phyloP scores from a whole-genome alignment of 2,888 invertebrate genomes.

The Chirona hameri region DNA sequence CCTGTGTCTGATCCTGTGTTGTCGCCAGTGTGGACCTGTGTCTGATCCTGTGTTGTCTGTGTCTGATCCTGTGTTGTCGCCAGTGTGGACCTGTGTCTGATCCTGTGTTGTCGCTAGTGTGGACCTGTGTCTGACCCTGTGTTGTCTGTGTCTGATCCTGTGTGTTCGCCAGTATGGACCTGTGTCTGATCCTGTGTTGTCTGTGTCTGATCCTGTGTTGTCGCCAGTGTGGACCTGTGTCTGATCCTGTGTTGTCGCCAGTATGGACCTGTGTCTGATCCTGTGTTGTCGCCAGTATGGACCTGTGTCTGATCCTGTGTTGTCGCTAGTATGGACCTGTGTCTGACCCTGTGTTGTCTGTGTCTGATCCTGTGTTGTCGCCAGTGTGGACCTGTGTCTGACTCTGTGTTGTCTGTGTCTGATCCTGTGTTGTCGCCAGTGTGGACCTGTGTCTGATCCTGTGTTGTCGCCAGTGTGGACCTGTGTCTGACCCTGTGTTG shows the following conservation, averaged over 20 bases:
- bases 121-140: constrained; percentile 53
- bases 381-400: no score
- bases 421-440: constrained; percentile 45
- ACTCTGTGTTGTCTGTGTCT: no score
- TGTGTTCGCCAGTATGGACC: background rate
- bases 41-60: no score
- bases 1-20: constrained; percentile 27
- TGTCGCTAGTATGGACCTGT: constrained; percentile 62
- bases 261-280: no score
- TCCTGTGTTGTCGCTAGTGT: constrained; percentile 52
- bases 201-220: constrained; percentile 28
- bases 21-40: constrained; percentile 61
- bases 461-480: no score
- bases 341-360: no score
- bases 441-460: constrained; percentile 72
- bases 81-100: background rate
- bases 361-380: no score
- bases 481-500: no score
- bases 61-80: no score
- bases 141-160: no score
- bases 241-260: no score
- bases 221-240: constrained; percentile 61
- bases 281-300: background rate
- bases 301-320: constrained; percentile 27
- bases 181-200: no score